phyloP scores from a whole-genome alignment of 2,888 invertebrate species.

The Polymixis lichenea region DNA sequence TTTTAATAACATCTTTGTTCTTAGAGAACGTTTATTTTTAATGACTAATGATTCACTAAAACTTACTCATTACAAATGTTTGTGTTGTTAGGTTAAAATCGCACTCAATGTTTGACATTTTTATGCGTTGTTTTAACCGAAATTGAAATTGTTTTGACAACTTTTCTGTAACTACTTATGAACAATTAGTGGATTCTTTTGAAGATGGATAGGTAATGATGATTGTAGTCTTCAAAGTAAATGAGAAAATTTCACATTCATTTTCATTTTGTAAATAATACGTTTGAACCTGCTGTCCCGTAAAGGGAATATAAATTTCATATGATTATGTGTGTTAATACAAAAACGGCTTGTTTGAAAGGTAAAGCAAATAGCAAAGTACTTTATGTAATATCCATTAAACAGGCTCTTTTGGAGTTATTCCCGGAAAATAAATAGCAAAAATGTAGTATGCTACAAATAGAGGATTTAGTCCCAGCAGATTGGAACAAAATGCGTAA shows the following conservation, averaged over 20 bases:
- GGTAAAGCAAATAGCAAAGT: conserved; percentile 23
- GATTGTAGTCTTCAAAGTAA: conserved; percentile 19
- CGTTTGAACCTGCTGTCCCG: not conserved
- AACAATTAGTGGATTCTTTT: conserved; percentile 32
- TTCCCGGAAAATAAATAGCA: conserved; percentile 44
- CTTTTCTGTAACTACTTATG: conserved; percentile 25
- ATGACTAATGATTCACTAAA: conserved; percentile 37
- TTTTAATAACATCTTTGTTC: conserved; percentile 33
- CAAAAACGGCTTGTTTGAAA: conserved; percentile 24
- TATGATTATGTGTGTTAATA: conserved; percentile 8
- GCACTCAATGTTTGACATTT: conserved; percentile 61
- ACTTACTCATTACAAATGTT: conserved; percentile 54
- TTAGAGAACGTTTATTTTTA: conserved; percentile 13
- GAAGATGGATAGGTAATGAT: not conserved
- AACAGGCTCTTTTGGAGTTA: conserved; percentile 37
- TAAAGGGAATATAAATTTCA: not conserved
- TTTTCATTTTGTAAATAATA: not conserved
- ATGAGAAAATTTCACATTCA: not conserved
- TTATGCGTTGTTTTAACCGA: conserved; percentile 50
- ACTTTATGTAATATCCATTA: conserved; percentile 58
- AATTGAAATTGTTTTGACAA: conserved; percentile 52
- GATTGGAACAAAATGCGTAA: conserved; percentile 41
- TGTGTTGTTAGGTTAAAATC: conserved; percentile 52
- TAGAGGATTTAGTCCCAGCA: conserved; percentile 38
- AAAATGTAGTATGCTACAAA: conserved; percentile 45